These are phyloP conservation scores for Ascidia mentula DNA, from an alignment of 23 tunicate species.

Conservation along the genomic window DNA sequence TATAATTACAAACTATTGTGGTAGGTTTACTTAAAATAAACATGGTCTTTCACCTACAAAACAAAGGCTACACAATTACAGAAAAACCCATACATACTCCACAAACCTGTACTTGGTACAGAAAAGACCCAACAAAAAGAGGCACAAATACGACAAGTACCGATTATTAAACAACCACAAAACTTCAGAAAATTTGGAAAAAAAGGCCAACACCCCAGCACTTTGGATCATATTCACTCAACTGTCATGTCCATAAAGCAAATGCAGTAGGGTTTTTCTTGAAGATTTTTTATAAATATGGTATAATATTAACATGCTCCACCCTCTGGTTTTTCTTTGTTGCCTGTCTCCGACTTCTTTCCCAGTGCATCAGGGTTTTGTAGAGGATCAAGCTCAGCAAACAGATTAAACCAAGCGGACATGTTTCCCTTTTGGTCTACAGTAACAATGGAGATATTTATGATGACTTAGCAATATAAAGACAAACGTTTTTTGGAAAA, in stretches of 20 bases:
- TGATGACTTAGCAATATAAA: too few species aligned
- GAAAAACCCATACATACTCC: too few species aligned
- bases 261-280: neutral
- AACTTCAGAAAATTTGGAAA: neutral
- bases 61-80: too few species aligned
- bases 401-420: constrained; percentile 84
- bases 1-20: too few species aligned
- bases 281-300: neutral
- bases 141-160: too few species aligned
- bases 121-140: too few species aligned
- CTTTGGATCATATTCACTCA: neutral
- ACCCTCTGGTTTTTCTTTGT: neutral
- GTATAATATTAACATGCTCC: neutral
- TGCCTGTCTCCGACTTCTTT: constrained; percentile 24
- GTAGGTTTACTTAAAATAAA: too few species aligned
- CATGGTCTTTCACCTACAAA: too few species aligned
- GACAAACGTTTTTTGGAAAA: too few species aligned
- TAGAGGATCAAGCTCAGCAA: constrained; percentile 95
- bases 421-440: constrained; percentile 47
- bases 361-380: constrained; percentile 94
- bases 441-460: too few species aligned
- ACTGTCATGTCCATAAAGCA: neutral
- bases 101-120: too few species aligned
- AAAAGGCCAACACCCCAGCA: constrained; percentile 5
- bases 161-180: too few species aligned